These are phyloP conservation scores for Trichonephila clavipes DNA, from an alignment of 1,140 invertebrate genomes.

Conservation along the genomic window DNA sequence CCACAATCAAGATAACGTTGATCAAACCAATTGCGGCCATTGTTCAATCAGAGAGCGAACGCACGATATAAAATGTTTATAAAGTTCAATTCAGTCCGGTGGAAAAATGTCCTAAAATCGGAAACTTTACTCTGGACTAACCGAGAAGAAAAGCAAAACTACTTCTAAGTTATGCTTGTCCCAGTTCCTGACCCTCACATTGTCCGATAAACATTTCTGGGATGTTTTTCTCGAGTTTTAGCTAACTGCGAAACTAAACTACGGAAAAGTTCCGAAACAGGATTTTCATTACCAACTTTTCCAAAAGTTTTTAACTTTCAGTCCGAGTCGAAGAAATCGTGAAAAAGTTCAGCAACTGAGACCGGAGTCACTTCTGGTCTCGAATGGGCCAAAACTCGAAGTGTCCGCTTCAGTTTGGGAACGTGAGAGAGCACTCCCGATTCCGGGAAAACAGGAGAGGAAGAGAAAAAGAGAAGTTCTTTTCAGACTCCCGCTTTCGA, in stretches of 20 bases:
- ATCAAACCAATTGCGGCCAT: conserved; percentile 25
- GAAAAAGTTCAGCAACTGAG: not conserved
- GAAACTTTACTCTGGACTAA: not conserved
- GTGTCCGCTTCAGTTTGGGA: not conserved
- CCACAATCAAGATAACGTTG: conserved; percentile 17
- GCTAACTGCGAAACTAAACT: not conserved
- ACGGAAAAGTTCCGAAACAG: not conserved
- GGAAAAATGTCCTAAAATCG: not conserved
- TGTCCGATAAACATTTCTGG: not conserved
- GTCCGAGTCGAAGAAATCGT: not conserved
- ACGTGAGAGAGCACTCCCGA: not conserved
- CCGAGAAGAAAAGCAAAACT: not conserved
- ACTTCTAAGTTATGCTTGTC: not conserved
- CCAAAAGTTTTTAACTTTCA: too few species aligned
- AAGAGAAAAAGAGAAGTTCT: not conserved
- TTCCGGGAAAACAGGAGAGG: not conserved
- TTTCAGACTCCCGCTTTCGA: conserved; percentile 7
- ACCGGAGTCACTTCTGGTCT: not conserved
- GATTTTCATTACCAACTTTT: not conserved
- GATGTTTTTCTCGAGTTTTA: not conserved
- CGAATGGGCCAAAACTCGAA: not conserved
- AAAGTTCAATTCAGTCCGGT: not conserved
- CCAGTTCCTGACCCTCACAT: not conserved
- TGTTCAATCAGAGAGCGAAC: not conserved
- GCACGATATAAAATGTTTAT: not conserved